Evolutionary conservation across 2,888 invertebrate species (phyloP).

Genomic region (Limenitis camilla): DNA sequence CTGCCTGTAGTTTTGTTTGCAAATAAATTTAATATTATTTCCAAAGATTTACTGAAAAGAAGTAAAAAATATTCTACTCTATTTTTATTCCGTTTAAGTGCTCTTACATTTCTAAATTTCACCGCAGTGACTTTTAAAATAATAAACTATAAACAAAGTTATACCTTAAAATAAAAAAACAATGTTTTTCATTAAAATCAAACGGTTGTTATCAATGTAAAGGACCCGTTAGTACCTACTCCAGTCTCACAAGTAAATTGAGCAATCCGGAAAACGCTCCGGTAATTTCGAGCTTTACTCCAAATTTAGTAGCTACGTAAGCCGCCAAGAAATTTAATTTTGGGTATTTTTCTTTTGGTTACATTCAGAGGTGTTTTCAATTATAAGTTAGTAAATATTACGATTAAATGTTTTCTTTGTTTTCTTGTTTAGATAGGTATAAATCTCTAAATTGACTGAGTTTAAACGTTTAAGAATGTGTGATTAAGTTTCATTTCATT

Average conservation of each 20-base stretch:
- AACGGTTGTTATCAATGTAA: constrained; percentile 47
- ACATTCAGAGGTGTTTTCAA: constrained; percentile 30
- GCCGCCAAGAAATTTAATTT: constrained; percentile 61
- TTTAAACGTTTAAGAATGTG: no score
- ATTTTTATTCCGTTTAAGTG: no score
- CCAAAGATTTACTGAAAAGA: no score
- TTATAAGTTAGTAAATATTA: constrained; percentile 34
- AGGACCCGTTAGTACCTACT: constrained; percentile 32
- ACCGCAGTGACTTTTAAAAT: no score
- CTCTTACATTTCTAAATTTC: no score
- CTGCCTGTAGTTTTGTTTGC: no score
- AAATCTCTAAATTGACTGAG: no score
- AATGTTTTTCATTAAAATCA: constrained; percentile 30
- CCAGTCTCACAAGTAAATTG: constrained; percentile 54
- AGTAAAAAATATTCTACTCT: no score
- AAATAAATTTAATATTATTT: no score
- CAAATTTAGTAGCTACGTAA: constrained; percentile 55
- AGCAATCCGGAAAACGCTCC: constrained; percentile 58
- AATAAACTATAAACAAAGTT: no score
- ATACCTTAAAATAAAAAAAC: not conserved
- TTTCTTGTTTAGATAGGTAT: constrained; percentile 18
- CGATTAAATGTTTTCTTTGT: constrained; percentile 24
- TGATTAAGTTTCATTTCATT: no score
- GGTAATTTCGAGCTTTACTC: constrained; percentile 57
- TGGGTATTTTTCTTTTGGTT: constrained; percentile 40